Base-by-base conservation (phyloP, 2,888 invertebrate genomes). In the Acrobasis consociella region DNA sequence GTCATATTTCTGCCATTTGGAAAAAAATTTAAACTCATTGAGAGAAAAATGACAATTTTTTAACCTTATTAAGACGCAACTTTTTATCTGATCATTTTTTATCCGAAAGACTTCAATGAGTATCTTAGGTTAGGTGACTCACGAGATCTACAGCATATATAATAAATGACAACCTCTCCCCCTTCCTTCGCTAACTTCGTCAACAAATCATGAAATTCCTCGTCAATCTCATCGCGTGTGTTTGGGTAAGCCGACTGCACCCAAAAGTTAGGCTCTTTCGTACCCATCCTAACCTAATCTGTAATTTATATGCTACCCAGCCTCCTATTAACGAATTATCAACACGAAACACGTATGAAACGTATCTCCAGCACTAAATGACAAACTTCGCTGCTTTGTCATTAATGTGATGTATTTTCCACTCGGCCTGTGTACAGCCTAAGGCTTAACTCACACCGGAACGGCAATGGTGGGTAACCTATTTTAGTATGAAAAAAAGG, bases 371-470 rank as follows among this genome's bases (percentile, higher is more conserved):
- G 38, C 38, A 37, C 37, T 39, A 60, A 62, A 38, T 58, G 60
- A 51, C 39, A 60, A 60, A 38, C 49, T 58, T 58, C 22, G 16
- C 11, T 58, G 8, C 1, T 7, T 9, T 49, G 10, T 55, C 50
- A 62, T 64, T 64, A 60, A 60, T 46, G 39, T 53, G 49, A 60
- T 49, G 56, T 65, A 65, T 62, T 60, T 39, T 52, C 59, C 58
- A 60, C 49, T 65, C 42, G 22, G 49, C 46, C 46, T 58, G 51
- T 37, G 37, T 22, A 61, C 10, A 15, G 17, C 11, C 60, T 22
- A 22, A 22, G 22, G 22, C 22, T 22, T 22, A 22, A 22, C 22
- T 22, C 3, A 22, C 22, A 22, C 22, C 22, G 22, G 22, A 22
- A 22, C 22, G 22, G 22, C 22, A 22, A 3, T 3, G 22, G 22